Conservation (phyloP, 2,888 invertebrate genomes). For the Ochropleura plecta region DNA sequence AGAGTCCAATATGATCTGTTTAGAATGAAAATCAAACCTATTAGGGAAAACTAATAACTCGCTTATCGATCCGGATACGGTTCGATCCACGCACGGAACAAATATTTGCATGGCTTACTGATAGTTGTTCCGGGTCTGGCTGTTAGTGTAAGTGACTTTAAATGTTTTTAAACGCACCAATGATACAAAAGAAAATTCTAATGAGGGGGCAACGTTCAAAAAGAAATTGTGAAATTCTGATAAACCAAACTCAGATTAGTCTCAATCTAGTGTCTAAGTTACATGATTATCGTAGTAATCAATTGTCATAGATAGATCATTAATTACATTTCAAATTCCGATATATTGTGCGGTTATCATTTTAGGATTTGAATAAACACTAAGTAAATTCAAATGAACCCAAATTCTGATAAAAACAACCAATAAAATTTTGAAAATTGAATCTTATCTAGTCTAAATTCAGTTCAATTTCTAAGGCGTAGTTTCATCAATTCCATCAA, state of each 20-base stretch:
- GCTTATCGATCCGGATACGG: too few relatives aligned
- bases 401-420: conserved; percentile 9
- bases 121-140: too few relatives aligned
- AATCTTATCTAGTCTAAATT: neutral
- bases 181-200: too few relatives aligned
- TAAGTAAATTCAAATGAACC: conserved; percentile 15
- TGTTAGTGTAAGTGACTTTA: too few relatives aligned
- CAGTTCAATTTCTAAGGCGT: conserved; percentile 16
- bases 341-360: neutral
- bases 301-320: neutral
- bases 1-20: too few relatives aligned
- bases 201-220: too few relatives aligned
- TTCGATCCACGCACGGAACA: too few relatives aligned
- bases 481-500: conserved; percentile 21
- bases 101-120: too few relatives aligned
- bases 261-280: neutral
- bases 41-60: too few relatives aligned
- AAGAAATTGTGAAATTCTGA: neutral
- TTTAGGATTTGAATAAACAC: conserved; percentile 13
- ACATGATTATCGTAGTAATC: conserved; percentile 1
- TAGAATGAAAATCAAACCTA: too few relatives aligned
- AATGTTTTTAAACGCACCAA: too few relatives aligned
- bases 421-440: neutral
- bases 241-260: neutral
- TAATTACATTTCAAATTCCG: conserved; percentile 16